Conservation (phyloP, 2,888 invertebrate genomes). For the Tribolium freemani region DNA sequence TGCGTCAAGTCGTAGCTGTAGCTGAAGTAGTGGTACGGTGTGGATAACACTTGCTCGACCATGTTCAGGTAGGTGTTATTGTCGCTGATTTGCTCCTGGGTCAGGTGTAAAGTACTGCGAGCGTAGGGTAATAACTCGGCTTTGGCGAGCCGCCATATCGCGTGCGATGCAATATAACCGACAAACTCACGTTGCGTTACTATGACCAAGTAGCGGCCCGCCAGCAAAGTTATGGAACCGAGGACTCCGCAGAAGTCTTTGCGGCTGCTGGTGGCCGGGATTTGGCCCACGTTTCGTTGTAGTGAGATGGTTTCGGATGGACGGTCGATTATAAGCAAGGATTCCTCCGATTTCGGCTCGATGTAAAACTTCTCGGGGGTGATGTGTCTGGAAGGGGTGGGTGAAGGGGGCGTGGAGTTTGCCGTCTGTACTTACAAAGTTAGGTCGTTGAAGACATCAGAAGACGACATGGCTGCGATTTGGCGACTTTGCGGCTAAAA, state of each 20-base stretch:
- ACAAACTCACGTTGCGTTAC: constrained; percentile 87
- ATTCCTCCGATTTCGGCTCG: constrained; percentile 82
- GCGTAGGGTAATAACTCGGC: constrained; percentile 90
- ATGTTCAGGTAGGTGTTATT: constrained; percentile 89
- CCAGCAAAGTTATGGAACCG: constrained; percentile 86
- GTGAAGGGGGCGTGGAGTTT: not conserved
- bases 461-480: constrained; percentile 49
- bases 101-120: constrained; percentile 87
- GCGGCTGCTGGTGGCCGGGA: constrained; percentile 74
- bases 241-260: constrained; percentile 88
- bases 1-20: constrained; percentile 95
- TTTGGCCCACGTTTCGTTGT: constrained; percentile 71
- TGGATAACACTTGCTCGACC: constrained; percentile 85
- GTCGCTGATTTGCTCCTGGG: constrained; percentile 84
- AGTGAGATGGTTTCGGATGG: constrained; percentile 66
- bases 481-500: constrained; percentile 7
- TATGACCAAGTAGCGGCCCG: constrained; percentile 90
- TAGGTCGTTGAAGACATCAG: constrained; percentile 59
- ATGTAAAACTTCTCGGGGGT: constrained; percentile 93
- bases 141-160: constrained; percentile 83
- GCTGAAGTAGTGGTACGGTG: constrained; percentile 93
- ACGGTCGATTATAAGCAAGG: constrained; percentile 88
- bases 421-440: constrained; percentile 55
- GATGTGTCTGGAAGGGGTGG: constrained; percentile 75
- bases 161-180: constrained; percentile 85